phyloP scores from a whole-genome alignment of 2,797 vertebrate genomes.

The Staurois parvus region DNA sequence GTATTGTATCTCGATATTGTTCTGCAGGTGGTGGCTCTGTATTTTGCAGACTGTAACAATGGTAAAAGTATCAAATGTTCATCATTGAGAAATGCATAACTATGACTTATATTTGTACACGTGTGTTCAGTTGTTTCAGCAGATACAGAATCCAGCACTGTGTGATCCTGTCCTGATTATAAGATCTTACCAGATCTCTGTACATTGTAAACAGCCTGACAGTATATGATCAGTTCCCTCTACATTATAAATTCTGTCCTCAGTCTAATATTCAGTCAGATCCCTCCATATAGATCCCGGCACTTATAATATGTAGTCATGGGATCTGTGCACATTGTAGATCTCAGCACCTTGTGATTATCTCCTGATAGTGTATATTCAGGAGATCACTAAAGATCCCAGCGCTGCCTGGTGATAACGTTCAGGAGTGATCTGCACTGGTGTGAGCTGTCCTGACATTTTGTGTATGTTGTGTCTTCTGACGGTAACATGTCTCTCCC shows the following conservation, averaged over 20 bases:
- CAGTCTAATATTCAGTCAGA: no score
- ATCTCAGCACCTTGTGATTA: background rate
- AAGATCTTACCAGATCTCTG: no score
- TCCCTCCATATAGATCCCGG: no score
- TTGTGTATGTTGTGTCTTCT: background rate
- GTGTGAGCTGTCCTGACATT: background rate
- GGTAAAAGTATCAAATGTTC: background rate
- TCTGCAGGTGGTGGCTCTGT: no score
- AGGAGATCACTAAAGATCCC: background rate
- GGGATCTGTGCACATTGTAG: background rate
- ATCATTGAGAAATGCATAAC: no score
- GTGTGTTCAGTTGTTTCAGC: background rate
- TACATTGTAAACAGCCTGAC: no score
- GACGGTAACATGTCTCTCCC: constrained; percentile 50
- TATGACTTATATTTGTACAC: background rate
- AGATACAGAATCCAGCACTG: background rate
- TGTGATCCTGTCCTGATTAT: constrained; percentile 3
- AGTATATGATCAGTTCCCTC: no score
- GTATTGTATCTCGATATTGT: background rate
- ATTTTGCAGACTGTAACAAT: background rate
- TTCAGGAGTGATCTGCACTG: background rate
- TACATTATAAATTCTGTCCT: no score
- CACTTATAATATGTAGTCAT: background rate
- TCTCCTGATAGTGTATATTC: background rate
- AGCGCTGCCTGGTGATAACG: no score